Base-by-base conservation (phyloP, 2,113 vertebrate species). In the Psilopsiagon aymara region DNA sequence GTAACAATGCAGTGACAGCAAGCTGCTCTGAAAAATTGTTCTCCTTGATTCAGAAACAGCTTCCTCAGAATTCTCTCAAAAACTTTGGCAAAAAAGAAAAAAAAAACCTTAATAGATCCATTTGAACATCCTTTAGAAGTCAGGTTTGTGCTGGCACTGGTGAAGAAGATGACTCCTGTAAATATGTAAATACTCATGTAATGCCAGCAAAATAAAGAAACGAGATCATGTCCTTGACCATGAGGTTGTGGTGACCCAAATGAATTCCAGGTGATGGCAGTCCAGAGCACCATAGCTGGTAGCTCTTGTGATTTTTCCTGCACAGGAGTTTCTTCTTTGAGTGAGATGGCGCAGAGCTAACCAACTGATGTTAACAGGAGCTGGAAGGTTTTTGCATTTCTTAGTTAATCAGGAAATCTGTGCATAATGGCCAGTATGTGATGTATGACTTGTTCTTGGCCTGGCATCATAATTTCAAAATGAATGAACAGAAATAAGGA, bases 401-500 rank as follows among this genome's bases (percentile, higher is more conserved):
- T 63, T 64, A 51, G 21, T 63, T 66, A 60, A 74, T 75, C 0
- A 1, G 47, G 64, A 68, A 87, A 66, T 62, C 8, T 17, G 6
- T 71, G 5, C 15, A 14, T 18, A 46, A 55, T 92, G 53, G 85
- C 35, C 25, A 73, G 10, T 68, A 49, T 71, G 9, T 92, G 55
- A 47, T 57, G 14, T 75, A 51, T 67, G 90, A 77, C 27, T 92
- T 80, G 79, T 76, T 68, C 63, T 91, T 89, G 88, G 90, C 59
- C 85, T 94, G 67, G 13, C 51, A 37, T 51, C 39, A 41, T 95
- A 96, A 94, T 93, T 94, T 96, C 81, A 95, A 97, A 97, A 82
- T 52, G 90, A 96, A 91, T 86, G 82, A 97, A 84, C 51, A 94
- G 92, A 97, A 97, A 92, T 91, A 97, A 94, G 79, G 84, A 96